Evolutionary conservation across 2,797 vertebrate species (phyloP).

Genomic region (Ctenosaura bakeri): DNA sequence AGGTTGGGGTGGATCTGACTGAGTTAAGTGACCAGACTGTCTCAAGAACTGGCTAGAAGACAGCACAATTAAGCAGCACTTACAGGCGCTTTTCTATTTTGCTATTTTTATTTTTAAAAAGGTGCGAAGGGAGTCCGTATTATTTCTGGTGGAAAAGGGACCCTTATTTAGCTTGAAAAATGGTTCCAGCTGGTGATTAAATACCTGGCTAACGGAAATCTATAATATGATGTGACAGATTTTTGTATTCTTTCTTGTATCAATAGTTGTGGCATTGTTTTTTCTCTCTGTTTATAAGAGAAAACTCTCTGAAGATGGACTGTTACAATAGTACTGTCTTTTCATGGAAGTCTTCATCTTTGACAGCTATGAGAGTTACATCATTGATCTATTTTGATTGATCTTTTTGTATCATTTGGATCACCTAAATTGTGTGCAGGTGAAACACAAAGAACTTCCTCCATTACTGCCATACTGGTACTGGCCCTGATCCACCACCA

Average conservation of each 20-base stretch:
- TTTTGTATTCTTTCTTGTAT: background rate
- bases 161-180: background rate
- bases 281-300: background rate
- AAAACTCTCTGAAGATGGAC: background rate
- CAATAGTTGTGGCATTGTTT: background rate
- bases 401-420: background rate
- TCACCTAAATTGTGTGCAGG: background rate
- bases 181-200: background rate
- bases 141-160: background rate
- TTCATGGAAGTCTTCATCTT: background rate
- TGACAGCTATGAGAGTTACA: background rate
- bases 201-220: background rate
- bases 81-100: background rate
- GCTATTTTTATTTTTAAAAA: background rate
- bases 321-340: background rate
- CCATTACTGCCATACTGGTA: background rate
- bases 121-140: background rate
- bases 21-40: background rate
- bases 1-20: background rate
- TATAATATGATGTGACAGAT: background rate
- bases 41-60: background rate
- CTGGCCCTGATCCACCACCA: background rate
- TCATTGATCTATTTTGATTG: background rate
- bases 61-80: background rate
- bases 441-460: background rate